A percentile compares a stretch with the other conserved stretches of the same genome.
Conservation (phyloP, 37 sponge, comb jelly and placozoan species). For the Corticium candelabrum region DNA sequence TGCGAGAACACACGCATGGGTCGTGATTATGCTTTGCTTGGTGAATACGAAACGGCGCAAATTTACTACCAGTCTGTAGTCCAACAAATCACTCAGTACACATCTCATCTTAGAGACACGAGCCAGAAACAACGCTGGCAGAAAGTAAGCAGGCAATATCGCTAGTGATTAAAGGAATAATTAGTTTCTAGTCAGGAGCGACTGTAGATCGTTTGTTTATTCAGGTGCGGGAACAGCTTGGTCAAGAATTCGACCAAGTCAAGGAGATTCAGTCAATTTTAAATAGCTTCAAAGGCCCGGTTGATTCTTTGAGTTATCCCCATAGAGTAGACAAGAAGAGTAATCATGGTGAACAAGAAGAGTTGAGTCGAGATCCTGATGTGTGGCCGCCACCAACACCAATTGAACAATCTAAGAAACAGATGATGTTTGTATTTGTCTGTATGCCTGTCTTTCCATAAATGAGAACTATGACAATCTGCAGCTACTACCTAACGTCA, state of each 20-base stretch:
- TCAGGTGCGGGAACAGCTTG: slow-evolving; percentile 58
- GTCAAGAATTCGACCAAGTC: slow-evolving; percentile 65
- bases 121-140: slow-evolving; percentile 70
- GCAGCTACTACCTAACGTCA: too few species aligned
- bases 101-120: slow-evolving; percentile 22
- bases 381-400: slow-evolving; percentile 89
- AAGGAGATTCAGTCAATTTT: slow-evolving; percentile 56
- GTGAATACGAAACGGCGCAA: slow-evolving; percentile 73
- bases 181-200: too few species aligned
- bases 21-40: slow-evolving; percentile 68
- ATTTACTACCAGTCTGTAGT: slow-evolving; percentile 73
- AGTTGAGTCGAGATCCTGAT: slow-evolving; percentile 41
- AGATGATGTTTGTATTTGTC: too few species aligned
- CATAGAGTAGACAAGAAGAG: not conserved
- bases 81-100: slow-evolving; percentile 44
- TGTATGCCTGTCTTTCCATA: too few species aligned
- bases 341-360: slow-evolving; percentile 10
- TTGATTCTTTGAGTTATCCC: slow-evolving; percentile 24
- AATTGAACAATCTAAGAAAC: slow-evolving; percentile 39
- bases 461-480: too few species aligned
- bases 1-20: slow-evolving; percentile 26
- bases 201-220: not conserved
- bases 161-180: too few species aligned
- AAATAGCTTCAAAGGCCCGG: slow-evolving; percentile 70
- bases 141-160: too few species aligned